Base-by-base conservation (phyloP, 37 sponge, comb jelly and placozoan genomes). In the Cladorhizidae sp. region DNA sequence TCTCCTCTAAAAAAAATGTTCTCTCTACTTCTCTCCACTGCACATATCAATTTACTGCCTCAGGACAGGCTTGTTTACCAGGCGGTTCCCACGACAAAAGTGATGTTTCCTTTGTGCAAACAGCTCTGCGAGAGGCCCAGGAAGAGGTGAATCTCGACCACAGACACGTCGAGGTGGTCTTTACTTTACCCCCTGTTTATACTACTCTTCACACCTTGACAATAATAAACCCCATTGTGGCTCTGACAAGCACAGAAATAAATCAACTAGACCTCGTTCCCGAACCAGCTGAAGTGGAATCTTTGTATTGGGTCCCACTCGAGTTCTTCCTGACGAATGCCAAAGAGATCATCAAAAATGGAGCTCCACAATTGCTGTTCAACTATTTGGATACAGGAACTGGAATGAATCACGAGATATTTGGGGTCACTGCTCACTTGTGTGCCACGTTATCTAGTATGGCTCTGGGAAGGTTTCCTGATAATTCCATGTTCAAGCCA, bases 51-150 rank as follows among this genome's bases (percentile, higher is more conserved):
- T 28, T 61, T 29, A 6, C 2, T 59, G 6, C 11, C 9, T 33
- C 75, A 78, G 88, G 88, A 59, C 80, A 91, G 35, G 57, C 40
- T 0, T 87, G 88, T 74, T 67, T 91, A 1, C 92, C 92, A 36
- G 92, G 92, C 21, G 92, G 92, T 11, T 76, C 45, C 18, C 20
- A 62, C 3, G 92, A 91, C 11, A 18, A 14, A 1, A 56, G 41
- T 43, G 83, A 81, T 40, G 11, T 2, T 21, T 71, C 72, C 21
- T 33, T 52, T 0, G 83, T 74, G 32, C 64, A 74, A 2, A 86
- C 92, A 54, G 92, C 92, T 31, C 80, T 91, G 5, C 45, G 92
- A 20, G 92, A 91, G 68, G 83, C 88, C 1, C 22, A 83, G 21
- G 92, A 91, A 32, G 92, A 91, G 63, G 81, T 87, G 7, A 75